phyloP scores from a whole-genome alignment of 2,888 invertebrate genomes.

The Acanthacorydalis orientalis region DNA sequence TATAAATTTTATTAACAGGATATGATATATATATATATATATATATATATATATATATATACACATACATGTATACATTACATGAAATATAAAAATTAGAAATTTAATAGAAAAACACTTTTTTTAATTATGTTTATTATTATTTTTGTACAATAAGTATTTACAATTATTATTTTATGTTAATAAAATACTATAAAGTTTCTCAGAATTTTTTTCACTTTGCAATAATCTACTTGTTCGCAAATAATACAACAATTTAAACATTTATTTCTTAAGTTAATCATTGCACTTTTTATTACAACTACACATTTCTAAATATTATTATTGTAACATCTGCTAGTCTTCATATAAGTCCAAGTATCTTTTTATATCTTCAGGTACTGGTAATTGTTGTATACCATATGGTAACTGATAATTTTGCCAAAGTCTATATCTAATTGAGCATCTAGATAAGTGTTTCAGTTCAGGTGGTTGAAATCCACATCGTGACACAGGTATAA shows the following conservation, averaged over 20 bases:
- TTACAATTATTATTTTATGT: too few relatives aligned
- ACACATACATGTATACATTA: too few relatives aligned
- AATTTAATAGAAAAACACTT: too few relatives aligned
- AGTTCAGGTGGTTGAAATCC: constrained; percentile 48
- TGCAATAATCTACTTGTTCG: not conserved
- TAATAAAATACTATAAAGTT: too few relatives aligned
- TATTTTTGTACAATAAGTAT: too few relatives aligned
- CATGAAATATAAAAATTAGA: too few relatives aligned
- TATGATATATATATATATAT: too few relatives aligned
- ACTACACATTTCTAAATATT: not conserved
- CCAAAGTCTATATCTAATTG: constrained; percentile 46
- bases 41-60: too few relatives aligned
- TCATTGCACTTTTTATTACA: not conserved
- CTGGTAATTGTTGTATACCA: constrained; percentile 49
- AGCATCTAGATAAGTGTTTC: constrained; percentile 59
- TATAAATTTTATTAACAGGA: too few relatives aligned
- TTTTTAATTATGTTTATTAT: too few relatives aligned
- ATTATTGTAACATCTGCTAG: constrained; percentile 22
- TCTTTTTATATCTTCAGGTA: constrained; percentile 46
- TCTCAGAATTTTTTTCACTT: too few relatives aligned
- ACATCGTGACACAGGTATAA: constrained; percentile 42
- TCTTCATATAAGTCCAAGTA: constrained; percentile 62
- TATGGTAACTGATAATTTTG: constrained; percentile 54
- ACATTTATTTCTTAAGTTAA: not conserved
- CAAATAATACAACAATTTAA: not conserved